These are phyloP conservation scores for Falco cherrug DNA, from an alignment of 2,797 vertebrate species.

Conservation along the genomic window DNA sequence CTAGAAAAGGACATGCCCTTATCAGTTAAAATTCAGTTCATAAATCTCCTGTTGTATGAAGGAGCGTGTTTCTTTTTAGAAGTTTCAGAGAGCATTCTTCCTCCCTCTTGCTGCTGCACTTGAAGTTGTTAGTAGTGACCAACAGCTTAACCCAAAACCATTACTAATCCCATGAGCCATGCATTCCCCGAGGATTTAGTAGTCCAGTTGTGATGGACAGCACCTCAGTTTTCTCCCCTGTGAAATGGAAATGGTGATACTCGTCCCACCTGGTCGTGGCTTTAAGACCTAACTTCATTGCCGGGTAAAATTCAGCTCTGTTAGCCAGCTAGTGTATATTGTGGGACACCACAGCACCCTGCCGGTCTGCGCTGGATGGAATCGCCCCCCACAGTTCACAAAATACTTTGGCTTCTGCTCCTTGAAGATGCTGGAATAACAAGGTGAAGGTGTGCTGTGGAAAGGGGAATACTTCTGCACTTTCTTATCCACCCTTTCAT, in stretches of 20 bases:
- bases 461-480: neutral
- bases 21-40: constrained; percentile 47
- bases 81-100: neutral
- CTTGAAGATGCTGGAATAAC: neutral
- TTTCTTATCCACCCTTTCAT: neutral
- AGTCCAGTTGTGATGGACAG: neutral
- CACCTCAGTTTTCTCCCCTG: neutral
- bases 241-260: neutral
- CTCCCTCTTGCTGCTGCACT: neutral
- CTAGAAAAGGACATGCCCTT: constrained; percentile 17
- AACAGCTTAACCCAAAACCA: neutral
- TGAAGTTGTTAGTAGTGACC: neutral
- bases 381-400: neutral
- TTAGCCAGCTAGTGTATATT: neutral
- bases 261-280: neutral
- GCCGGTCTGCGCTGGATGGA: neutral
- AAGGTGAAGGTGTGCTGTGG: neutral
- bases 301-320: neutral
- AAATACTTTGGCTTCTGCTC: neutral
- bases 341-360: neutral
- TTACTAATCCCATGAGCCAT: neutral
- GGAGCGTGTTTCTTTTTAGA: neutral
- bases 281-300: neutral
- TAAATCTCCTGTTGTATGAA: constrained; percentile 10
- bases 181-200: neutral